A percentile compares a stretch with the other conserved stretches of the same genome.
phyloP scores from a whole-genome alignment of 1,140 invertebrate species.

The Drosophila saltans region DNA sequence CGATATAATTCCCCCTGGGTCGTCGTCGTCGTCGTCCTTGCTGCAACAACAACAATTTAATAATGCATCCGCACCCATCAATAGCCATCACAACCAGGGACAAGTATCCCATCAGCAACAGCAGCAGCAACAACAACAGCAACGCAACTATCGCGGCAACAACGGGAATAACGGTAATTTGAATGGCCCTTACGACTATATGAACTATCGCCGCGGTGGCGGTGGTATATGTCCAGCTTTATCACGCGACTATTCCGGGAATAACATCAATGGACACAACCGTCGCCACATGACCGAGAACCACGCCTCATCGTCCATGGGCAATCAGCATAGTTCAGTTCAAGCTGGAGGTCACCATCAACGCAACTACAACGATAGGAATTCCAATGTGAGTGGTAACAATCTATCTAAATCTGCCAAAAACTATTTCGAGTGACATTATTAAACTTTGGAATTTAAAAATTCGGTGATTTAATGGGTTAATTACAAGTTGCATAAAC shows the following conservation, averaged over 20 bases:
- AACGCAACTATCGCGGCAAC: slow-evolving; percentile 37
- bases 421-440: too few species aligned
- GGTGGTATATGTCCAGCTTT: slow-evolving; percentile 47
- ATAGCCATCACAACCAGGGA: slow-evolving; percentile 68
- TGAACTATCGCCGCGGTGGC: slow-evolving; percentile 57
- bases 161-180: slow-evolving; percentile 44
- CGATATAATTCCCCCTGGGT: slow-evolving; percentile 82
- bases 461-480: not conserved
- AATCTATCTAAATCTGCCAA: too few species aligned
- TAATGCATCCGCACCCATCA: slow-evolving; percentile 63
- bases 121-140: slow-evolving; percentile 55
- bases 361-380: slow-evolving; percentile 65
- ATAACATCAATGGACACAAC: slow-evolving; percentile 37
- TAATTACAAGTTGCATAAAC: not conserved
- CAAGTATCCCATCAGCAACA: slow-evolving; percentile 55
- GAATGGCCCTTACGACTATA: slow-evolving; percentile 63
- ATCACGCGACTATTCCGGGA: slow-evolving; percentile 55
- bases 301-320: slow-evolving; percentile 46
- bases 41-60: slow-evolving; percentile 61
- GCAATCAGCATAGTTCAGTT: slow-evolving; percentile 52
- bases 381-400: slow-evolving; percentile 47
- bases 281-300: slow-evolving; percentile 49
- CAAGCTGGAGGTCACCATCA: slow-evolving; percentile 50
- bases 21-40: slow-evolving; percentile 50
- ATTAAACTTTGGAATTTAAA: too few species aligned